phyloP scores from a whole-genome alignment of 2,113 vertebrate genomes.

The Tringa solitaria region DNA sequence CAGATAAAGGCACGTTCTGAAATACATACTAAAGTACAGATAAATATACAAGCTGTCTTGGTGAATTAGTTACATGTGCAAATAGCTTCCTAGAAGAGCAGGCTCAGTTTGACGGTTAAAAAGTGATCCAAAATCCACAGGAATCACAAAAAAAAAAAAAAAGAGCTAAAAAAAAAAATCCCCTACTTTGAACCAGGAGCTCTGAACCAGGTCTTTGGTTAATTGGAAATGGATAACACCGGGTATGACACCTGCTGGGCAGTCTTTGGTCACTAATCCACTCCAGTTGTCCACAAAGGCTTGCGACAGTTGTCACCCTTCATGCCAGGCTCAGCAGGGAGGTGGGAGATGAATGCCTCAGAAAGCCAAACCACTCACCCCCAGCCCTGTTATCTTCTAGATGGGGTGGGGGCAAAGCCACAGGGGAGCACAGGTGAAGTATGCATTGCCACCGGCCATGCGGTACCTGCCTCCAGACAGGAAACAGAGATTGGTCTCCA shows the following conservation, averaged over 20 bases:
- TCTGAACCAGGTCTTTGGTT: neutral
- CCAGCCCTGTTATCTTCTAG: neutral
- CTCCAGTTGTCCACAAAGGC: constrained; percentile 32
- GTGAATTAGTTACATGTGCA: constrained; percentile 26
- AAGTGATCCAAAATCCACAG: neutral
- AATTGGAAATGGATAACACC: constrained; percentile 6
- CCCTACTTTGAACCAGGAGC: neutral
- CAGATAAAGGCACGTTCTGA: constrained; percentile 30
- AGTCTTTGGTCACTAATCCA: constrained; percentile 25
- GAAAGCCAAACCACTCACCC: neutral
- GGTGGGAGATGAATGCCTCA: neutral
- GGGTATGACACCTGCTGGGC: neutral
- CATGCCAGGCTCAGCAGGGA: neutral
- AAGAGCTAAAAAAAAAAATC: neutral
- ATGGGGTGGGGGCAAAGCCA: neutral
- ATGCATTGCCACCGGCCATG: neutral
- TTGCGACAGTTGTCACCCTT: neutral
- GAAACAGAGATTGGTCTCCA: neutral
- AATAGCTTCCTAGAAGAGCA: constrained; percentile 33
- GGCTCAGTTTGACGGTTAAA: neutral
- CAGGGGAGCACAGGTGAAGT: neutral
- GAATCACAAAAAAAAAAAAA: neutral
- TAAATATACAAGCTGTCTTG: constrained; percentile 34
- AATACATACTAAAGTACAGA: constrained; percentile 3
- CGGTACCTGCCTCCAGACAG: neutral